These are phyloP conservation scores for Achlya flavicornis DNA, from an alignment of 2,888 invertebrate species.

Conservation along the genomic window DNA sequence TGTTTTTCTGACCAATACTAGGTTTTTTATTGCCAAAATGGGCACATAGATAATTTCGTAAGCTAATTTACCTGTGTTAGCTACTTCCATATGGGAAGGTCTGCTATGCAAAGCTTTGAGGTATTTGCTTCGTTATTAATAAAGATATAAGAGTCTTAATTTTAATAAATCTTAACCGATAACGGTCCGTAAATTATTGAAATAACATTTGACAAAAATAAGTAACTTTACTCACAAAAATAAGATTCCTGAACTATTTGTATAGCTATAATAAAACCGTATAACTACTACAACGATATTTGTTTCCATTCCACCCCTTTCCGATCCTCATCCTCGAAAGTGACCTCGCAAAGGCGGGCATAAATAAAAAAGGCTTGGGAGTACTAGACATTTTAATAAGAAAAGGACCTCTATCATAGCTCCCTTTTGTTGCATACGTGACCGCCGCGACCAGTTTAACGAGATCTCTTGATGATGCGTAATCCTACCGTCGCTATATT, in stretches of 20 bases:
- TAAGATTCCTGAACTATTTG: constrained; percentile 13
- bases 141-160: too few relatives aligned
- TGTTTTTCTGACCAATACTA: too few relatives aligned
- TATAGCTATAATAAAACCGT: constrained; percentile 23
- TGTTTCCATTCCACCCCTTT: constrained; percentile 18
- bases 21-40: too few relatives aligned
- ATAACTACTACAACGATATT: constrained; percentile 16
- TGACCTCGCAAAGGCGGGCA: constrained; percentile 42
- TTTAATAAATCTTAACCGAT: too few relatives aligned
- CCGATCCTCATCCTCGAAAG: constrained; percentile 4
- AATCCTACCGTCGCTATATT: constrained; percentile 24
- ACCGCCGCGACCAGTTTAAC: constrained; percentile 47
- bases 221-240: background rate
- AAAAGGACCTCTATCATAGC: constrained; percentile 66
- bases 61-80: too few relatives aligned
- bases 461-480: constrained; percentile 30
- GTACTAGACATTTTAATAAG: constrained; percentile 65
- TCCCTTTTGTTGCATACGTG: constrained; percentile 66
- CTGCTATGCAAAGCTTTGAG: too few relatives aligned
- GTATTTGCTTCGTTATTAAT: too few relatives aligned
- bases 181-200: too few relatives aligned
- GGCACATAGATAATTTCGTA: too few relatives aligned
- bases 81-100: too few relatives aligned
- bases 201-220: background rate
- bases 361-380: constrained; percentile 61